Evolutionary conservation across 2,797 vertebrate species (phyloP).

Genomic region (Tenualosa thibaudeaui): DNA sequence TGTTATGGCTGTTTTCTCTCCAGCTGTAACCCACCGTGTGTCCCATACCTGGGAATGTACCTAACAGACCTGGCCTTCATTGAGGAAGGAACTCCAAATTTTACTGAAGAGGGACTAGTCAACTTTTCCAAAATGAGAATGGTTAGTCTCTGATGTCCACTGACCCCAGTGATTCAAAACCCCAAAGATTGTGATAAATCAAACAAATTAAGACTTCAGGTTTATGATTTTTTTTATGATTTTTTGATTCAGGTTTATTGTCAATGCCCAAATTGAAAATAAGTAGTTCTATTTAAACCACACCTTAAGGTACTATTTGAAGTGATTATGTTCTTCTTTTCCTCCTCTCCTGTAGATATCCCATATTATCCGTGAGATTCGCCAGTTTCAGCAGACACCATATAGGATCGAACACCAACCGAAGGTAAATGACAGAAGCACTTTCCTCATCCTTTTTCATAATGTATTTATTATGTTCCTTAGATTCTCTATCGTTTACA

Average conservation of each 20-base stretch:
- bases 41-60: conserved; percentile 97
- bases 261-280: no score
- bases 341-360: conserved; percentile 80
- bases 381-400: conserved; percentile 95
- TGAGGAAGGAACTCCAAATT: conserved; percentile 95
- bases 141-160: conserved; percentile 70
- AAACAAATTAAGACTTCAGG: no score
- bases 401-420: conserved; percentile 94
- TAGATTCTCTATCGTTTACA: background rate
- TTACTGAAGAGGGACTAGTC: conserved; percentile 94
- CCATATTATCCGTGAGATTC: conserved; percentile 94
- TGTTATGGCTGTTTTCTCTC: conserved; percentile 13
- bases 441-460: background rate
- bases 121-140: conserved; percentile 99
- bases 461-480: background rate
- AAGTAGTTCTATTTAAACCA: no score
- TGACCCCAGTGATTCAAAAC: background rate
- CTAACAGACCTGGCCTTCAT: conserved; percentile 94
- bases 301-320: no score
- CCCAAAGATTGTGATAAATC: no score
- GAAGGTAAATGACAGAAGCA: conserved; percentile 77
- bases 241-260: no score
- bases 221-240: no score
- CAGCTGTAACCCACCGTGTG: conserved; percentile 93
- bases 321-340: background rate